phyloP scores from a whole-genome alignment of 2,888 invertebrate species.

The Dione vanillae region DNA sequence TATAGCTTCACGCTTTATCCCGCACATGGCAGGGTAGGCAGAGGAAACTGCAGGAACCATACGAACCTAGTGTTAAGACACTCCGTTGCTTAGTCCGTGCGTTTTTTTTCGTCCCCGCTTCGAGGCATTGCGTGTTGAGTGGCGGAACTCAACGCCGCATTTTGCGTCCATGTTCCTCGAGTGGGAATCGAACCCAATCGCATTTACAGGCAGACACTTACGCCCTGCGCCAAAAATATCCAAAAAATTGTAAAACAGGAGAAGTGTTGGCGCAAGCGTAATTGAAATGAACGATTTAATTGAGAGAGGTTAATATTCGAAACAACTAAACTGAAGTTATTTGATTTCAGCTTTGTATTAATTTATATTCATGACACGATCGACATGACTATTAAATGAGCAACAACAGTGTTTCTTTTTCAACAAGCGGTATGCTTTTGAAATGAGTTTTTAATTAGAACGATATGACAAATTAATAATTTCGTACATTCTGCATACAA shows the following conservation, averaged over 20 bases:
- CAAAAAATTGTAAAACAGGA: background rate
- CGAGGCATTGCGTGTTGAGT: too few species aligned
- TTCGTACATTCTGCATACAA: conserved; percentile 3
- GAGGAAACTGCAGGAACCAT: too few species aligned
- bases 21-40: too few species aligned
- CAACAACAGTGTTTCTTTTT: conserved; percentile 9
- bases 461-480: background rate
- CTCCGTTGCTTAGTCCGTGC: too few species aligned
- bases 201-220: too few species aligned
- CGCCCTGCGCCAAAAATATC: too few species aligned
- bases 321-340: conserved; percentile 16
- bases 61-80: too few species aligned
- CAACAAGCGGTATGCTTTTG: background rate
- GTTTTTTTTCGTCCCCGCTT: too few species aligned
- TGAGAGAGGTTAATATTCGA: conserved; percentile 11
- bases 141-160: too few species aligned
- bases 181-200: too few species aligned
- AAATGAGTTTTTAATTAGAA: conserved; percentile 14
- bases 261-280: background rate
- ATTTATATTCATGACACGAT: conserved; percentile 14
- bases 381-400: conserved; percentile 16
- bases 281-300: conserved; percentile 13
- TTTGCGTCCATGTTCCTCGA: too few species aligned
- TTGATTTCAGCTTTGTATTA: conserved; percentile 12
- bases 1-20: too few species aligned